Conservation (phyloP, 2,888 invertebrate genomes). For the Diachrysia chrysitis region DNA sequence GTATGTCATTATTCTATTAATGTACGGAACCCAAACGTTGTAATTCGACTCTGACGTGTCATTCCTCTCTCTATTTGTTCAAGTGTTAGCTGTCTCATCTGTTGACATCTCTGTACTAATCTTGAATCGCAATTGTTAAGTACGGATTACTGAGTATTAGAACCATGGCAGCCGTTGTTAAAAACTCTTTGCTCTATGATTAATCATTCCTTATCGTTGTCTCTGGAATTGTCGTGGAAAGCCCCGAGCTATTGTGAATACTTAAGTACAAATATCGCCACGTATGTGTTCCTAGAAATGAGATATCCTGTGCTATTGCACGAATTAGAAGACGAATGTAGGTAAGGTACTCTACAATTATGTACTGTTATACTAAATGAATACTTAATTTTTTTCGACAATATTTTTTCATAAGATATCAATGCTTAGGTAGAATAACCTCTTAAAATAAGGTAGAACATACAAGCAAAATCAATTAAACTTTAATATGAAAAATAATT, state of each 20-base stretch:
- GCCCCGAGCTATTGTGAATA: slow-evolving; percentile 12
- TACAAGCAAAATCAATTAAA: not conserved
- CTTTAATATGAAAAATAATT: not conserved
- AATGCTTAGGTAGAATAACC: too few species aligned
- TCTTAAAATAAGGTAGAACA: not conserved
- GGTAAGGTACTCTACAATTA: too few species aligned
- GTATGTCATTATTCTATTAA: too few species aligned
- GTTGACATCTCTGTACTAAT: slow-evolving; percentile 38
- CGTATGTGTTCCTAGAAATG: not conserved
- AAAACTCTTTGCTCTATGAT: slow-evolving; percentile 22
- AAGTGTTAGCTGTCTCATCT: slow-evolving; percentile 19
- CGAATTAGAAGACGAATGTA: not conserved
- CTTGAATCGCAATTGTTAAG: slow-evolving; percentile 40
- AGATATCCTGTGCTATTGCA: not conserved
- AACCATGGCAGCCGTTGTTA: slow-evolving; percentile 23
- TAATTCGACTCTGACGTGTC: not conserved
- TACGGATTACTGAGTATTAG: slow-evolving; percentile 40
- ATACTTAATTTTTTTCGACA: not conserved
- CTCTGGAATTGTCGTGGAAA: slow-evolving; percentile 30
- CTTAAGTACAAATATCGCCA: not conserved
- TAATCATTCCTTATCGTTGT: slow-evolving; percentile 34
- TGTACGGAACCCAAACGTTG: not conserved
- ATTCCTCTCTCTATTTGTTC: slow-evolving; percentile 25
- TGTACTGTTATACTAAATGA: too few species aligned
- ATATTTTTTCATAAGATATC: too few species aligned